Percentiles rank a stretch among this genome's conserved stretches.
phyloP scores from a whole-genome alignment of 1,140 invertebrate species.

The Zaprionus capensis region DNA sequence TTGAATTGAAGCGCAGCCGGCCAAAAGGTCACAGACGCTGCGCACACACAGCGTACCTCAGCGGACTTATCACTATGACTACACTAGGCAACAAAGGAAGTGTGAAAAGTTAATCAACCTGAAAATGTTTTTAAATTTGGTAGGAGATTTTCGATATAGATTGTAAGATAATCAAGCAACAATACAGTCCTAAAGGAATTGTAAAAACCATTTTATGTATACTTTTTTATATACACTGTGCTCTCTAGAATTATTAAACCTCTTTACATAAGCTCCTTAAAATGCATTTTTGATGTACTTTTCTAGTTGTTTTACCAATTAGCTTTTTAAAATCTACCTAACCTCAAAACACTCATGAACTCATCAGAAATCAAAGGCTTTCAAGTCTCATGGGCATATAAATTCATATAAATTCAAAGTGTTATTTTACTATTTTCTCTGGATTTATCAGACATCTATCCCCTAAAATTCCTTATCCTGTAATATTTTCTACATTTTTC shows the following conservation, averaged over 20 bases:
- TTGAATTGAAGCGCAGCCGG: conserved; percentile 74
- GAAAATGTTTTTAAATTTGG: background rate
- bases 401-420: background rate
- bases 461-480: no score
- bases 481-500: no score
- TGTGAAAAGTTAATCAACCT: background rate
- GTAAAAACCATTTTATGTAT: no score
- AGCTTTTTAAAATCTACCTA: no score
- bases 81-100: conserved; percentile 46
- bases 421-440: background rate
- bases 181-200: no score
- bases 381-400: background rate
- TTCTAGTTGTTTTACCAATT: no score
- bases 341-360: background rate
- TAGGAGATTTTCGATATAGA: background rate
- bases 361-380: background rate
- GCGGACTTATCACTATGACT: conserved; percentile 18
- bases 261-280: no score
- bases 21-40: conserved; percentile 73
- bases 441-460: no score
- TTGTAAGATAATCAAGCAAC: background rate
- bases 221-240: no score
- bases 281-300: no score
- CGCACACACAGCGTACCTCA: conserved; percentile 45
- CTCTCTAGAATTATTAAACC: no score